Evolutionary conservation across 2,113 vertebrate genomes (phyloP).

Genomic region (Hiodon alosoides): DNA sequence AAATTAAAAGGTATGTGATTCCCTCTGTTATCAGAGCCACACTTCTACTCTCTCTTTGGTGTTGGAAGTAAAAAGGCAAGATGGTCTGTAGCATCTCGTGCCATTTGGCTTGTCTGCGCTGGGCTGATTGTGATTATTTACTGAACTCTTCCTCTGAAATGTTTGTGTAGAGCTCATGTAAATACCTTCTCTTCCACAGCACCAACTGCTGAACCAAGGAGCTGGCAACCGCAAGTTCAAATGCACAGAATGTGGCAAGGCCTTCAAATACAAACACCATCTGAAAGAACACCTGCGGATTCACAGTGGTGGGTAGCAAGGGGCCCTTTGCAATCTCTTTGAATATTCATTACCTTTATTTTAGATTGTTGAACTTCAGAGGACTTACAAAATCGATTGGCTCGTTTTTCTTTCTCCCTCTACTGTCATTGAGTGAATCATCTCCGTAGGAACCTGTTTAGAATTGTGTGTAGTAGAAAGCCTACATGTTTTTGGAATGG

Average conservation of each 20-base stretch:
- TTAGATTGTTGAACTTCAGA: conserved; percentile 24
- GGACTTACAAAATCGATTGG: conserved; percentile 28
- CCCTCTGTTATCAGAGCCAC: conserved; percentile 54
- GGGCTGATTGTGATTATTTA: conserved; percentile 54
- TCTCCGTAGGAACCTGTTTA: conserved; percentile 20
- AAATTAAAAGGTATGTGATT: conserved; percentile 69
- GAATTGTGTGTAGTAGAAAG: conserved; percentile 13
- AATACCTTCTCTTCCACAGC: conserved; percentile 58
- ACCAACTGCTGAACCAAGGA: conserved; percentile 81
- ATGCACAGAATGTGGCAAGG: conserved; percentile 96
- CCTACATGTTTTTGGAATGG: no score
- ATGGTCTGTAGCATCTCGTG: conserved; percentile 49
- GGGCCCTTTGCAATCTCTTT: conserved; percentile 29
- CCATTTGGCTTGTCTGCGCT: conserved; percentile 60
- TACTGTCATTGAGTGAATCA: conserved; percentile 35
- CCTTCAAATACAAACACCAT: conserved; percentile 98
- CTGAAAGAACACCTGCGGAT: conserved; percentile 97
- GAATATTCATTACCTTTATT: conserved; percentile 28
- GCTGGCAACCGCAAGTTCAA: conserved; percentile 96
- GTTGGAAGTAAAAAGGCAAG: conserved; percentile 54
- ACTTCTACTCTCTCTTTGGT: conserved; percentile 47
- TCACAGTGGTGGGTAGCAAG: conserved; percentile 86
- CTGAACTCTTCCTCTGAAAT: conserved; percentile 51
- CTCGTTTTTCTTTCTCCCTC: conserved; percentile 13
- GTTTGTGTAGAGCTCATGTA: conserved; percentile 55